Percentiles rank a stretch among this genome's conserved stretches.
phyloP scores from a whole-genome alignment of 1,140 invertebrate species.

The Formica exsecta region DNA sequence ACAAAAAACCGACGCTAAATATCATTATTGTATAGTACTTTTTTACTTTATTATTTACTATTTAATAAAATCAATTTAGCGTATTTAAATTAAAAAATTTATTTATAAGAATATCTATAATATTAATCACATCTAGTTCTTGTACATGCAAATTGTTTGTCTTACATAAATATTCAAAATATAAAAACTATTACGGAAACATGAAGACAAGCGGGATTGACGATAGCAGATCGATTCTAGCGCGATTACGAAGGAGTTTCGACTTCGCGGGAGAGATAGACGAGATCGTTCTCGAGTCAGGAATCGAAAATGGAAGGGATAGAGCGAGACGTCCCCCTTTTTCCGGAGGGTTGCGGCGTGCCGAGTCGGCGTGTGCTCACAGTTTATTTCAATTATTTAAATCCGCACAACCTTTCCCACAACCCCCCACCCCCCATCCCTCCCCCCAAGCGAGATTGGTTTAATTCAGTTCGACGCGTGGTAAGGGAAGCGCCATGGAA shows the following conservation, averaged over 20 bases:
- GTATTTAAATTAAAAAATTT: background rate
- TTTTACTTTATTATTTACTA: background rate
- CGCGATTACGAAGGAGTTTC: conserved; percentile 41
- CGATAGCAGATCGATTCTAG: conserved; percentile 14
- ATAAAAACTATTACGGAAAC: conserved; percentile 22
- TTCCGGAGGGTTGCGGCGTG: conserved; percentile 23
- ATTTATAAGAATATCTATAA: background rate
- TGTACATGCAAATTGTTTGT: background rate
- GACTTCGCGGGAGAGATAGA: conserved; percentile 11
- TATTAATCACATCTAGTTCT: background rate
- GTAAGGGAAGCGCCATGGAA: conserved; percentile 51
- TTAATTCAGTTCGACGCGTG: conserved; percentile 66
- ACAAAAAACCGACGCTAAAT: background rate
- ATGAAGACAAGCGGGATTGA: background rate
- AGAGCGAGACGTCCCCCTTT: background rate
- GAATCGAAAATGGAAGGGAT: conserved; percentile 29
- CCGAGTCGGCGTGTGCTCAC: conserved; percentile 15
- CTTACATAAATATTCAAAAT: background rate
- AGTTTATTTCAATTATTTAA: conserved; percentile 75
- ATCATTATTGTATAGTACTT: background rate
- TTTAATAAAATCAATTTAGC: background rate
- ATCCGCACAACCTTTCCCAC: conserved; percentile 9
- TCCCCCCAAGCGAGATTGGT: conserved; percentile 41
- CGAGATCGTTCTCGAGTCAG: background rate
- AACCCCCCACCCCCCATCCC: background rate